phyloP scores from a whole-genome alignment of 2,888 invertebrate genomes.

The Cephus spinipes region DNA sequence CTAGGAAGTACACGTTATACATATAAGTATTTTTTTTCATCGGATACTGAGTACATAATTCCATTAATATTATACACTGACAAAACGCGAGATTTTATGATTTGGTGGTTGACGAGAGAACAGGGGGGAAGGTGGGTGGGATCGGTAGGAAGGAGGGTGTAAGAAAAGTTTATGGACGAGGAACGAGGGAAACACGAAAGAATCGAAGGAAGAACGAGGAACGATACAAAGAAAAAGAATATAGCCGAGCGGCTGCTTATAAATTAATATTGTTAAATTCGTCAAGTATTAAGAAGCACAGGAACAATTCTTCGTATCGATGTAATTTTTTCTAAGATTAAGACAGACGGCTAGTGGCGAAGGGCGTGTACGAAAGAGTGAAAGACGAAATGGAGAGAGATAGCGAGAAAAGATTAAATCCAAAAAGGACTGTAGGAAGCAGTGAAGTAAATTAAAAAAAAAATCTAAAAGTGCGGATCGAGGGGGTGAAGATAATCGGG shows the following conservation, averaged over 20 bases:
- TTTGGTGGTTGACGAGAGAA: no score
- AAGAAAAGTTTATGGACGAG: background rate
- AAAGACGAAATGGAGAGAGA: background rate
- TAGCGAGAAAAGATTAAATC: background rate
- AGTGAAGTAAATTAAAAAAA: background rate
- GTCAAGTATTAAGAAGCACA: background rate
- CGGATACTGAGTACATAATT: slow-evolving; percentile 55
- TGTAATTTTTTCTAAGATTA: background rate
- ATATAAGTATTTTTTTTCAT: slow-evolving; percentile 39
- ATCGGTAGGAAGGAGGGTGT: background rate
- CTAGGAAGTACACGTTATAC: slow-evolving; percentile 62
- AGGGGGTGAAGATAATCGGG: background rate
- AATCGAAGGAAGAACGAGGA: background rate
- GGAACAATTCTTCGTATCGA: background rate
- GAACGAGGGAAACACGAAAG: no score
- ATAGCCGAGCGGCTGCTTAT: background rate
- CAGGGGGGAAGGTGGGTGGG: no score
- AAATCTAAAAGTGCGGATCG: background rate
- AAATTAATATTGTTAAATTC: background rate
- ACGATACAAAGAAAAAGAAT: background rate
- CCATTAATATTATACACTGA: slow-evolving; percentile 36
- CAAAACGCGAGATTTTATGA: background rate
- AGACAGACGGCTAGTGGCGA: background rate
- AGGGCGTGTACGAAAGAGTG: background rate
- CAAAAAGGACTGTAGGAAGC: background rate